phyloP scores from a whole-genome alignment of 2,888 invertebrate genomes.

The Cosmorhoe ocellata region DNA sequence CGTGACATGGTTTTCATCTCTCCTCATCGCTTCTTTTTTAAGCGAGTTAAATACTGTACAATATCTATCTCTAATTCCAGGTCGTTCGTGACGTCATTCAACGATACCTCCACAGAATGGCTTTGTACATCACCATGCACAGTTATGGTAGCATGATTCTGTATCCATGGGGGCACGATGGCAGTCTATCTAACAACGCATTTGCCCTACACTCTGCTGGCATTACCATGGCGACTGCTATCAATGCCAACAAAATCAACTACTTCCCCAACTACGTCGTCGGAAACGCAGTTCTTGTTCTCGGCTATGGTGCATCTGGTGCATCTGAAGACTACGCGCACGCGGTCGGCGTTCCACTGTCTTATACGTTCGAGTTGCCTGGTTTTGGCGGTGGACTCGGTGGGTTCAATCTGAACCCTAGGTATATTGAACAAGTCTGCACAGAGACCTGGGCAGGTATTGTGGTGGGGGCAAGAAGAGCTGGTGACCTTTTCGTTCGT shows the following conservation, averaged over 20 bases:
- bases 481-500: slow-evolving; percentile 43
- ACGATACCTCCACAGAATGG: slow-evolving; percentile 70
- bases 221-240: slow-evolving; percentile 63
- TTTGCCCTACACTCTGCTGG: slow-evolving; percentile 71
- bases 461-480: slow-evolving; percentile 67
- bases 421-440: slow-evolving; percentile 79
- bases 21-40: no score
- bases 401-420: slow-evolving; percentile 83
- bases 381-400: slow-evolving; percentile 62
- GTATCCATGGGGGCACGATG: slow-evolving; percentile 86
- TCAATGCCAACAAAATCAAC: slow-evolving; percentile 50
- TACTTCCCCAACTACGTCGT: slow-evolving; percentile 72
- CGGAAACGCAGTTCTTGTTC: slow-evolving; percentile 74
- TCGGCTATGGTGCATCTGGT: slow-evolving; percentile 83
- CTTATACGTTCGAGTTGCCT: slow-evolving; percentile 86
- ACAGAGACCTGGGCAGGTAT: slow-evolving; percentile 84
- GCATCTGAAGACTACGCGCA: slow-evolving; percentile 86
- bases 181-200: slow-evolving; percentile 72
- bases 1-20: no score
- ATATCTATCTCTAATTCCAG: background rate
- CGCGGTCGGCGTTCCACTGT: slow-evolving; percentile 77
- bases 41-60: no score
- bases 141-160: slow-evolving; percentile 87
- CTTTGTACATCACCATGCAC: slow-evolving; percentile 88
- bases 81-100: slow-evolving; percentile 83